Conservation (phyloP, 2,797 vertebrate genomes). For the Eleutherodactylus coqui region DNA sequence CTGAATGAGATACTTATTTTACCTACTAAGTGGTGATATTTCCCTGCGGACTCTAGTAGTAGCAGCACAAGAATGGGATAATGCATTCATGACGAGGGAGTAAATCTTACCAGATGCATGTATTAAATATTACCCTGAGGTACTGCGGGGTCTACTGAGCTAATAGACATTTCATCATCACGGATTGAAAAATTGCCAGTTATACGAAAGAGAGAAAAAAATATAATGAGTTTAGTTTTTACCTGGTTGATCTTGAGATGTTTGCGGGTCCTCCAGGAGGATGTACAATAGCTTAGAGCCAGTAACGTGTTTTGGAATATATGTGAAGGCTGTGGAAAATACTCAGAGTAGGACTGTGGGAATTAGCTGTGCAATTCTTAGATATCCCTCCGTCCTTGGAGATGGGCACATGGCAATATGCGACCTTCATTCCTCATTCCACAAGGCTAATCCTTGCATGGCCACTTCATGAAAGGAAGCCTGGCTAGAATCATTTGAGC, state of each 20-base stretch:
- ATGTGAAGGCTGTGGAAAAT: not conserved
- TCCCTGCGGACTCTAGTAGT: not conserved
- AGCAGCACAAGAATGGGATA: not conserved
- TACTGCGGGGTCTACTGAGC: not conserved
- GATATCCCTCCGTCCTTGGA: not conserved
- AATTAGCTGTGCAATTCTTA: not conserved
- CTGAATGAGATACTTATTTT: not conserved
- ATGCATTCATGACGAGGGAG: not conserved
- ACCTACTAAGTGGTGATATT: not conserved
- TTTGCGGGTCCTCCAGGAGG: slow-evolving; percentile 18
- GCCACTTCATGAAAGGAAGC: not conserved
- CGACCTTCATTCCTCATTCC: not conserved
- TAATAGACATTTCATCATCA: slow-evolving; percentile 32
- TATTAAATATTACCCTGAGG: slow-evolving; percentile 19
- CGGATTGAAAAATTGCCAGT: not conserved
- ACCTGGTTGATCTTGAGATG: slow-evolving; percentile 14
- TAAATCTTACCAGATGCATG: not conserved
- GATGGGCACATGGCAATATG: not conserved
- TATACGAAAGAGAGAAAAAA: not conserved
- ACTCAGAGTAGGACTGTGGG: not conserved
- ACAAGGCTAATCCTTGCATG: not conserved
- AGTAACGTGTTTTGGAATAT: not conserved
- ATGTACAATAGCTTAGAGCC: not conserved
- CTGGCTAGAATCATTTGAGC: not conserved
- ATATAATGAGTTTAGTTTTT: slow-evolving; percentile 26